phyloP scores from a whole-genome alignment of 2,113 vertebrate species.

The Natator depressus region DNA sequence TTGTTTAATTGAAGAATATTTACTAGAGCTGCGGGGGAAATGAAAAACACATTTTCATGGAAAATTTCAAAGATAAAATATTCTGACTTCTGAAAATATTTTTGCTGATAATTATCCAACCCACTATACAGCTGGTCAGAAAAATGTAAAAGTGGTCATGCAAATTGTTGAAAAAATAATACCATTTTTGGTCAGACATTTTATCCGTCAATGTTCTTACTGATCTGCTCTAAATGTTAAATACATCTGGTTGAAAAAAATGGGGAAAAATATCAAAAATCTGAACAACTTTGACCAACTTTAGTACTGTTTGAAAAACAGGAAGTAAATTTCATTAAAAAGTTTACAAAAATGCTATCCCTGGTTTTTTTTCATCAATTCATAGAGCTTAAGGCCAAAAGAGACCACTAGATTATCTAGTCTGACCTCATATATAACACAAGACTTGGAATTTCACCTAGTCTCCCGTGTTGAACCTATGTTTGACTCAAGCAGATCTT shows the following conservation, averaged over 20 bases:
- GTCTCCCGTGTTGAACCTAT: constrained; percentile 12
- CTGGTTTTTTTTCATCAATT: not conserved
- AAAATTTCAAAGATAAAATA: not conserved
- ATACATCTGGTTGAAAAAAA: not conserved
- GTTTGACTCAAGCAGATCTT: not conserved
- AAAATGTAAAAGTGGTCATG: not conserved
- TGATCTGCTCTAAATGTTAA: constrained; percentile 25
- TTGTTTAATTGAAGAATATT: not conserved
- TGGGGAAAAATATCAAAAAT: constrained; percentile 4
- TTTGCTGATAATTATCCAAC: not conserved
- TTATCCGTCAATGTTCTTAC: constrained; percentile 43
- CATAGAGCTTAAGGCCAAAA: constrained; percentile 15
- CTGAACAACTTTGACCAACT: constrained; percentile 16
- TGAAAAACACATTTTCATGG: not conserved
- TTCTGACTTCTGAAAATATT: not conserved
- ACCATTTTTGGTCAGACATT: constrained; percentile 47
- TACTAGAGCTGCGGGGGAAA: not conserved
- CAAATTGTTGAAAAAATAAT: constrained; percentile 33
- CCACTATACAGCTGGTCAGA: not conserved
- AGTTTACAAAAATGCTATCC: not conserved
- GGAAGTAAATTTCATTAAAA: not conserved
- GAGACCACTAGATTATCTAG: constrained; percentile 10
- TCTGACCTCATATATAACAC: constrained; percentile 6
- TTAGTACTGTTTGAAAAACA: constrained; percentile 32
- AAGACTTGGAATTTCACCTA: not conserved